Base-by-base conservation (phyloP, 2,113 vertebrate species). In the Tylochromis polylepis region DNA sequence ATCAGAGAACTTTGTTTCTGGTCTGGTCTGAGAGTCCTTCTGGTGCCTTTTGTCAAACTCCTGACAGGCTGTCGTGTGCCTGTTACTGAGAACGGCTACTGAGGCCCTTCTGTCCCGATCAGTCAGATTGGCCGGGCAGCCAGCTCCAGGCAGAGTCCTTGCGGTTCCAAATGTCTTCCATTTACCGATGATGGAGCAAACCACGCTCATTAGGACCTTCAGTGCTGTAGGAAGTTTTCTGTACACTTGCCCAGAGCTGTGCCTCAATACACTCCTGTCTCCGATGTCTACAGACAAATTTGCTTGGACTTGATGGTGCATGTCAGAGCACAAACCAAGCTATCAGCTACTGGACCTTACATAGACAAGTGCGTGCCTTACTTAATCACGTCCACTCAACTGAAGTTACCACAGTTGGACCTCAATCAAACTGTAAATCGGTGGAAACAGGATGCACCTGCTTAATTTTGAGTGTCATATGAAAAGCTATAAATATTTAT, bases 21-120 rank as follows among this genome's bases (percentile, higher is more conserved):
- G 58, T 27, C 58, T 11, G 29, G 58, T 60, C 2, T 60, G 60
- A 38, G 60, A 22, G 60, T 65, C 60, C 6, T 38, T 65, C 60
- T 7, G 60, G 60, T 38, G 60, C 20, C 34, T 65, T 65, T 65
- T 34, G 34, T 36, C 60, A 0, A 65, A 12, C 59, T 62, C 59
- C 31, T 36, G 59, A 36, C 60, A n/a, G 60, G 34, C n/a, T 65
- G 60, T 22, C 60, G 6, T 38, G 60, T 8, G 11, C 6, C 20
- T 65, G 8, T 65, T 20, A 65, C 20, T 6, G 31, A 65, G 2
- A 0, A 18, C n/a, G 31, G 0, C 60, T 38, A 1, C 6, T 20
- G 11, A 60, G 58, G 1, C 58, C 3, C 27, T 60, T 34, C 58
- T 60, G 16, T 34, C 58, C 29, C 29, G 3, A 60, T 60, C 58